phyloP scores from a whole-genome alignment of 2,888 invertebrate genomes.

The Nebria salina region DNA sequence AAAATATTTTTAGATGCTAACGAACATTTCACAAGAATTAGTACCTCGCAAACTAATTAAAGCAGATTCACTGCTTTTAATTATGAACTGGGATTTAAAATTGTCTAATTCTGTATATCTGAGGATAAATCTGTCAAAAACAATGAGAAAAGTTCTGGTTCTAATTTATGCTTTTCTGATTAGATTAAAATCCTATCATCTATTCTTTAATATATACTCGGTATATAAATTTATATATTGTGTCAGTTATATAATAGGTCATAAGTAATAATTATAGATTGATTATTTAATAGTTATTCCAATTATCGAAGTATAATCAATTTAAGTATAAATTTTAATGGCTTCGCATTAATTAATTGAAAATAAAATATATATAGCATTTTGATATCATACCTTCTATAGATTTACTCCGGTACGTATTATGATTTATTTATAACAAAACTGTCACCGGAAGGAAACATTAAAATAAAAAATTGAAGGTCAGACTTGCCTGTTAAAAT shows the following conservation, averaged over 20 bases:
- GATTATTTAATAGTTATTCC: neutral
- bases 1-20: neutral
- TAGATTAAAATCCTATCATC: neutral
- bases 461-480: constrained; percentile 1
- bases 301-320: neutral
- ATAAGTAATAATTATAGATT: neutral
- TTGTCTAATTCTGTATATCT: neutral
- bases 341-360: too few species aligned
- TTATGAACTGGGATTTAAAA: neutral
- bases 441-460: constrained; percentile 12
- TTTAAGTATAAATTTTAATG: neutral
- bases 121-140: neutral
- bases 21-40: neutral
- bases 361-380: too few species aligned
- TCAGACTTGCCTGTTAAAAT: neutral
- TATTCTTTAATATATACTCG: neutral
- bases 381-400: neutral
- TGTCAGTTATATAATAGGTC: too few species aligned
- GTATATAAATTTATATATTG: neutral
- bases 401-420: neutral
- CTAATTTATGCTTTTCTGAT: neutral
- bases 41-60: neutral
- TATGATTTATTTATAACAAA: neutral
- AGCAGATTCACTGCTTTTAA: neutral
- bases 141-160: neutral